A percentile compares a stretch with the other conserved stretches of the same genome.
These are phyloP conservation scores for Coecobrya sp. DNA, from an alignment of 2,888 invertebrate genomes.

Conservation along the genomic window DNA sequence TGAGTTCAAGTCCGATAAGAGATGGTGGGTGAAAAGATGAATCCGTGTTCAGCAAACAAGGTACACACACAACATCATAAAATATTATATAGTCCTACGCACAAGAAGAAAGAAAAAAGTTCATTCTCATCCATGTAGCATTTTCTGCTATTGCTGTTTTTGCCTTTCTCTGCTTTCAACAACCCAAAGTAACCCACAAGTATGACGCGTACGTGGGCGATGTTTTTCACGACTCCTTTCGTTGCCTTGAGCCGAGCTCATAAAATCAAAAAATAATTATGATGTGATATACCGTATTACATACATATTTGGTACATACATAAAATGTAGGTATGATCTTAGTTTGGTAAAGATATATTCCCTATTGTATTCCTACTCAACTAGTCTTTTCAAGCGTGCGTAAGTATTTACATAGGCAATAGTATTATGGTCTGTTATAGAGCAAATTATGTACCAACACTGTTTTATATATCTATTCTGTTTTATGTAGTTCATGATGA, in stretches of 20 bases:
- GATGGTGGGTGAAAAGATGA: neutral
- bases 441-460: neutral
- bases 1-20: neutral
- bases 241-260: slow-evolving; percentile 39
- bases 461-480: neutral
- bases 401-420: neutral
- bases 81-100: neutral
- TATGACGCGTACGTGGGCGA: slow-evolving; percentile 37
- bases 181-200: neutral
- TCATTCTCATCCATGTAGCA: neutral
- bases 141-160: neutral
- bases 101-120: neutral
- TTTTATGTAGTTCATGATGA: neutral
- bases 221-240: slow-evolving; percentile 4
- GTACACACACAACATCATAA: neutral
- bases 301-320: neutral
- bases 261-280: slow-evolving; percentile 42
- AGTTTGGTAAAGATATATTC: neutral
- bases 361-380: neutral
- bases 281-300: neutral
- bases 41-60: neutral
- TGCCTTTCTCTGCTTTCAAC: neutral
- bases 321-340: no score
- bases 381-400: neutral
- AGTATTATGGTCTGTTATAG: no score